These are phyloP conservation scores for Eupithecia centaureata DNA, from an alignment of 2,888 invertebrate genomes.

Conservation along the genomic window DNA sequence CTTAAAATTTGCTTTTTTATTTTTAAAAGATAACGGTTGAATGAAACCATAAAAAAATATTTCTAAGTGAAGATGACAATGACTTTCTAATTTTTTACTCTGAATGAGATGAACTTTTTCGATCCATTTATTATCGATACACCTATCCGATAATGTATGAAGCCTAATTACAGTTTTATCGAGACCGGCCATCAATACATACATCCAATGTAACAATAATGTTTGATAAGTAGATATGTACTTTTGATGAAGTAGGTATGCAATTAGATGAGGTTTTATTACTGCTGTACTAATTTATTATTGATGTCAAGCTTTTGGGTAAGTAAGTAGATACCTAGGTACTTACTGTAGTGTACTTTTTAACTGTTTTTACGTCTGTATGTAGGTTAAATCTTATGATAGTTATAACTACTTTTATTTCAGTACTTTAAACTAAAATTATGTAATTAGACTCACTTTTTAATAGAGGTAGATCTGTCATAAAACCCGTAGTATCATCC, in stretches of 20 bases:
- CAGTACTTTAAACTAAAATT: too few relatives aligned
- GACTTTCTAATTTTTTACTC: constrained; percentile 31
- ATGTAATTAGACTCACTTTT: constrained; percentile 96
- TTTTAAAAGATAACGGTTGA: neutral
- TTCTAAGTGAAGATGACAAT: constrained; percentile 9
- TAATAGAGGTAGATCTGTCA: constrained; percentile 94
- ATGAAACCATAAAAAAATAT: neutral
- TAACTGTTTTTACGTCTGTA: neutral
- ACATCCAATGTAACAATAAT: constrained; percentile 67
- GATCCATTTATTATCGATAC: constrained; percentile 78
- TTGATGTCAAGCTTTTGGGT: neutral
- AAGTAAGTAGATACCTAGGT: too few relatives aligned
- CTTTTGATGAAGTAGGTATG: constrained; percentile 37
- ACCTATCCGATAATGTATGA: constrained; percentile 77
- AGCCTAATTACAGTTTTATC: constrained; percentile 81
- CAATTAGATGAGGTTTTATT: constrained; percentile 10
- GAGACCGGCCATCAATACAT: constrained; percentile 73
- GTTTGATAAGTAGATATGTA: constrained; percentile 79
- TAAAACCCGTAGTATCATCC: constrained; percentile 94
- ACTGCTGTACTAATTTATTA: neutral
- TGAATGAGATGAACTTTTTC: constrained; percentile 68
- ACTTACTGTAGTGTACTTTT: neutral
- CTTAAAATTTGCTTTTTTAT: neutral
- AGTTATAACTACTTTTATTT: too few relatives aligned
- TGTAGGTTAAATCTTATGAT: too few relatives aligned